Conservation (phyloP, 2,797 vertebrate species). For the Semotilus atromaculatus region DNA sequence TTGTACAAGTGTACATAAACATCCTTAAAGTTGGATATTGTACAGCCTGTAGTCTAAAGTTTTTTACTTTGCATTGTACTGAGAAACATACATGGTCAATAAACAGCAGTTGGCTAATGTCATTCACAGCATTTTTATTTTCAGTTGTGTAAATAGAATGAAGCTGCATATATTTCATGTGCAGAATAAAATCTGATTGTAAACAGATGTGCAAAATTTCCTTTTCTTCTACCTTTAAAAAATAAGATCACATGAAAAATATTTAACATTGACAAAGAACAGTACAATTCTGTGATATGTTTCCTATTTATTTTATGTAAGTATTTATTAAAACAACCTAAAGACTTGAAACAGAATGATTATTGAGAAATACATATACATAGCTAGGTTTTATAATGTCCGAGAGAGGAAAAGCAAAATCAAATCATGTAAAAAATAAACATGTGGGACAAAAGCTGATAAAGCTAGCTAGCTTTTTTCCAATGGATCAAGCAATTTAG, state of each 20-base stretch:
- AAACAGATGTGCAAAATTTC: neutral
- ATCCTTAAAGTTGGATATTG: neutral
- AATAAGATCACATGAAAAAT: neutral
- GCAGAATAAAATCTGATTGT: neutral
- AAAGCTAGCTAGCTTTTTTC: neutral
- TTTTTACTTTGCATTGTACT: neutral
- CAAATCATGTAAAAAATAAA: neutral
- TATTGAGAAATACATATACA: neutral
- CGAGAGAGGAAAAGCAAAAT: neutral
- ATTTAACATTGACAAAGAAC: neutral
- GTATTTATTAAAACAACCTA: neutral
- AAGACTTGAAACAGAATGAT: neutral
- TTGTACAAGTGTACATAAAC: neutral
- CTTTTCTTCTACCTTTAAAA: neutral
- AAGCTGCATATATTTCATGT: constrained; percentile 23
- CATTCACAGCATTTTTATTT: constrained; percentile 15
- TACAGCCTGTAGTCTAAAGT: neutral
- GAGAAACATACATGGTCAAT: neutral
- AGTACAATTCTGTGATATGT: neutral
- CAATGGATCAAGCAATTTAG: neutral
- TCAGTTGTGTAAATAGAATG: constrained; percentile 37
- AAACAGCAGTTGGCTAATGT: neutral
- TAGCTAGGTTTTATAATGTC: neutral
- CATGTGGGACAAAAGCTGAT: neutral
- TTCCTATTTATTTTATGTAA: neutral